A percentile compares a stretch with the other conserved stretches of the same genome.
Conservation (phyloP, 2,797 vertebrate species). For the Gadopsis marmoratus region DNA sequence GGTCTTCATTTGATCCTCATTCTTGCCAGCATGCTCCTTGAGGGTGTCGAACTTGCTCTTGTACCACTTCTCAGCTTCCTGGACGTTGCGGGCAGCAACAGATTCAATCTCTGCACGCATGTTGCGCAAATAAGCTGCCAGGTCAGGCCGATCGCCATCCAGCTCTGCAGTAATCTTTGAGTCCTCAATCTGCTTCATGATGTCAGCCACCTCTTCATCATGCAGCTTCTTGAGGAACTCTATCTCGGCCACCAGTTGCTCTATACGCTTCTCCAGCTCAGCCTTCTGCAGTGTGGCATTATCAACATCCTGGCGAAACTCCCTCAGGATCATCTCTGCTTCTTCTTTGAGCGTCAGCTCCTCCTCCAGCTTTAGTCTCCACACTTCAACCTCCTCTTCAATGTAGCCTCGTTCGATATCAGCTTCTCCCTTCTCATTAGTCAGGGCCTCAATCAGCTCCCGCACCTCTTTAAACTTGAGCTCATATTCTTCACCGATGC, state of each 20-base stretch:
- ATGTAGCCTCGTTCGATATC: slow-evolving; percentile 89
- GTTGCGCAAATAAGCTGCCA: slow-evolving; percentile 82
- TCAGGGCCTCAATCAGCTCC: slow-evolving; percentile 83
- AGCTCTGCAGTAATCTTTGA: slow-evolving; percentile 83
- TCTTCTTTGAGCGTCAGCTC: slow-evolving; percentile 87
- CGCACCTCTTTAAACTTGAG: slow-evolving; percentile 87
- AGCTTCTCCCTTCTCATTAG: slow-evolving; percentile 86
- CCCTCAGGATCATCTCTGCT: slow-evolving; percentile 86
- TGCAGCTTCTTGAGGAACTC: slow-evolving; percentile 87
- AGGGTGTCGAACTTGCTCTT: slow-evolving; percentile 88
- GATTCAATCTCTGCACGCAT: slow-evolving; percentile 86
- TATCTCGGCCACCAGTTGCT: slow-evolving; percentile 84
- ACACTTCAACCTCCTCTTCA: slow-evolving; percentile 87
- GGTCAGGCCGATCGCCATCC: slow-evolving; percentile 81
- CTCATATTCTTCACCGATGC: slow-evolving; percentile 84
- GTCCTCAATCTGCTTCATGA: slow-evolving; percentile 87
- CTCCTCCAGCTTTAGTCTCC: slow-evolving; percentile 88
- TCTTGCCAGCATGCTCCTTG: slow-evolving; percentile 84
- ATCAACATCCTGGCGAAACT: slow-evolving; percentile 89
- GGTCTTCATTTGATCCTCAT: slow-evolving; percentile 83
- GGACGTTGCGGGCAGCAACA: slow-evolving; percentile 84
- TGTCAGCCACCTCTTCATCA: slow-evolving; percentile 85
- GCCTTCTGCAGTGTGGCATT: slow-evolving; percentile 87
- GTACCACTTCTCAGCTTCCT: slow-evolving; percentile 91
- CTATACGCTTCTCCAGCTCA: slow-evolving; percentile 83